Percentiles rank a stretch among this genome's conserved stretches.
phyloP scores from a whole-genome alignment of 2,113 vertebrate genomes.

The Pseudorectes ferrugineus region DNA sequence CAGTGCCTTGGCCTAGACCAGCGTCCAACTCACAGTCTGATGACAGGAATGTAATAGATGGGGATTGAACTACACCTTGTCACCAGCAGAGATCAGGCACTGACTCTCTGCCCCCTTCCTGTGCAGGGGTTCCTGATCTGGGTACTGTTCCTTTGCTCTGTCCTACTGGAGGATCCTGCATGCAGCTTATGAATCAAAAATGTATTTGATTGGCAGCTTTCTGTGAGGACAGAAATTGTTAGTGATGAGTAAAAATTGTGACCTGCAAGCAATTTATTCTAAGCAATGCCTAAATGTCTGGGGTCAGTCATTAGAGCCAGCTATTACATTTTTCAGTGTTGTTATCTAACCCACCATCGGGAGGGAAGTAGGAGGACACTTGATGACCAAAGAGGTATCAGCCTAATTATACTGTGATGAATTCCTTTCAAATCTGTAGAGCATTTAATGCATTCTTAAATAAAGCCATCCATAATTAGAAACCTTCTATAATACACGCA shows the following conservation, averaged over 20 bases:
- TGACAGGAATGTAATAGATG: background rate
- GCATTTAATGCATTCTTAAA: slow-evolving; percentile 29
- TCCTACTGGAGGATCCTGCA: background rate
- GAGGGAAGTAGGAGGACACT: background rate
- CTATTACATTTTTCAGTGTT: background rate
- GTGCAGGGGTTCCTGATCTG: background rate
- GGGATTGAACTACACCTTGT: background rate
- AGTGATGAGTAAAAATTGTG: background rate
- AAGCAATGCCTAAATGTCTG: background rate
- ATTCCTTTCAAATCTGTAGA: slow-evolving; percentile 42
- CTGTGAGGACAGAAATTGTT: background rate
- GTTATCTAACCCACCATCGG: background rate
- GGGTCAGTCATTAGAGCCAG: background rate
- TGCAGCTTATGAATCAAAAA: background rate
- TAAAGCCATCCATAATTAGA: slow-evolving; percentile 41
- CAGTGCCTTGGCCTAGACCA: background rate
- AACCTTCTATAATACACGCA: background rate
- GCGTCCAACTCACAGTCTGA: background rate
- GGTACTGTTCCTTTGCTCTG: background rate
- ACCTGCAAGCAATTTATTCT: background rate
- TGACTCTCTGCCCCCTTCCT: background rate
- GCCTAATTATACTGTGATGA: slow-evolving; percentile 29
- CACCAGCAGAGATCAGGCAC: background rate
- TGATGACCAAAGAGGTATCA: slow-evolving; percentile 35
- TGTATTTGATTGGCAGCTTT: background rate